These are phyloP conservation scores for Fregata magnificens DNA, from an alignment of 2,113 vertebrate genomes.

Conservation along the genomic window DNA sequence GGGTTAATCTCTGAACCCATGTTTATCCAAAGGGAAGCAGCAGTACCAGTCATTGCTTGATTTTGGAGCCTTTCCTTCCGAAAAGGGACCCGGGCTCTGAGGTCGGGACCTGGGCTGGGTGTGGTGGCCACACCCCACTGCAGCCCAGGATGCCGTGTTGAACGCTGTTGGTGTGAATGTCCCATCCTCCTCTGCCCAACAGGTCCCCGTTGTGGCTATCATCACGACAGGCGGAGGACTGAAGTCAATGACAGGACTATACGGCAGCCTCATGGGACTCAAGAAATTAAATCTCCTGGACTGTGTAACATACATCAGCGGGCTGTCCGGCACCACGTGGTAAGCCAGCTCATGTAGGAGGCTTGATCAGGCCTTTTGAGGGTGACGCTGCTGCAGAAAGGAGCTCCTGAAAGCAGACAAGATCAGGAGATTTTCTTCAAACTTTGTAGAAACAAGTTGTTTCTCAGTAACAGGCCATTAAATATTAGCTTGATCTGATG, in stretches of 20 bases:
- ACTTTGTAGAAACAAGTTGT: not conserved
- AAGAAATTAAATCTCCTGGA: slow-evolving; percentile 83
- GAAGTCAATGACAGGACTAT: slow-evolving; percentile 82
- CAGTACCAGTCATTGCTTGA: not conserved
- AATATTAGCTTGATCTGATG: not conserved
- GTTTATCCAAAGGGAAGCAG: not conserved
- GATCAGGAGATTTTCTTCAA: not conserved
- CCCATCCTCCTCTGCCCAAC: not conserved
- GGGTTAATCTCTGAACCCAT: not conserved
- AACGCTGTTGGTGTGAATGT: not conserved
- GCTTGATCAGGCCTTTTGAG: not conserved
- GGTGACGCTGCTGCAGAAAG: not conserved
- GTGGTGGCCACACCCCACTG: fast-evolving
- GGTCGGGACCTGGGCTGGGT: not conserved
- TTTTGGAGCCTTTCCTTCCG: not conserved
- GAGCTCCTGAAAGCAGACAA: not conserved
- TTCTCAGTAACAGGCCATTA: not conserved
- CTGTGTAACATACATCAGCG: slow-evolving; percentile 79
- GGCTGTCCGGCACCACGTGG: slow-evolving; percentile 88
- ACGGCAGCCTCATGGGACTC: slow-evolving; percentile 79
- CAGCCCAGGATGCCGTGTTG: not conserved
- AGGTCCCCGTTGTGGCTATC: slow-evolving; percentile 84
- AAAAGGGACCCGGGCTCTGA: not conserved
- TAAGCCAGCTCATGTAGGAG: not conserved
- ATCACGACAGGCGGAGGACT: slow-evolving; percentile 86